A percentile compares a stretch with the other conserved stretches of the same genome.
Conservation (phyloP, 1,140 invertebrate genomes). For the Drosophila malerkotliana region DNA sequence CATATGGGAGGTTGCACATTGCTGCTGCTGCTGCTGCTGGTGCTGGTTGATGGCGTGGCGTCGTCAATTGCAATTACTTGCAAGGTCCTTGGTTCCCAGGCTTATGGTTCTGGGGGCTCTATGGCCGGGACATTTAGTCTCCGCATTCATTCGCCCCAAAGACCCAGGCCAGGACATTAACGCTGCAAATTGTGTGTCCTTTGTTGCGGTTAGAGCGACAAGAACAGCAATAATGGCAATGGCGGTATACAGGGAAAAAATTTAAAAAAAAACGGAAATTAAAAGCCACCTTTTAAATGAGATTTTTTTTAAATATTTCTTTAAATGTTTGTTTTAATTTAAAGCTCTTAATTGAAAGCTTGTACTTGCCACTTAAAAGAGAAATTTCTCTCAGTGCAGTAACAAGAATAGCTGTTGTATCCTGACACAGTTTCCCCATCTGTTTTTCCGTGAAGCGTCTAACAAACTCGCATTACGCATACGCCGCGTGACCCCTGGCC, state of each 20-base stretch:
- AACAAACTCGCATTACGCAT: conserved; percentile 66
- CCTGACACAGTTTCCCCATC: conserved; percentile 23
- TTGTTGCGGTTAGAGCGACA: conserved; percentile 63
- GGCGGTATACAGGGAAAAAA: conserved; percentile 6
- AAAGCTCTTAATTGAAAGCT: no score
- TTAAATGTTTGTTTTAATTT: background rate
- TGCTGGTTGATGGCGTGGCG: conserved; percentile 31
- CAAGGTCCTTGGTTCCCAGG: conserved; percentile 44
- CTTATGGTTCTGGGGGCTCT: conserved; percentile 8
- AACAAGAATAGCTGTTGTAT: conserved; percentile 5
- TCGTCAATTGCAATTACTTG: conserved; percentile 81
- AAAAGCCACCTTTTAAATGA: no score
- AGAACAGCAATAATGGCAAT: conserved; percentile 20
- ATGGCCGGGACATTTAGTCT: conserved; percentile 46
- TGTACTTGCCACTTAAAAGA: no score
- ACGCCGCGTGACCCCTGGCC: conserved; percentile 48
- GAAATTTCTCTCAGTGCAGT: conserved; percentile 1
- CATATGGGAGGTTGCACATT: conserved; percentile 11
- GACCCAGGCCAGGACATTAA: conserved; percentile 64
- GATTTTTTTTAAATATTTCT: no score
- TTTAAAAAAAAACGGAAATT: background rate
- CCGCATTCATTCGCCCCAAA: conserved; percentile 63
- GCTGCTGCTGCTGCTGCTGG: conserved; percentile 1
- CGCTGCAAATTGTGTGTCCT: conserved; percentile 78
- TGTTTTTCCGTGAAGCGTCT: conserved; percentile 15